These are phyloP conservation scores for Furnarius figulus DNA, from an alignment of 2,113 vertebrate species.

Conservation along the genomic window DNA sequence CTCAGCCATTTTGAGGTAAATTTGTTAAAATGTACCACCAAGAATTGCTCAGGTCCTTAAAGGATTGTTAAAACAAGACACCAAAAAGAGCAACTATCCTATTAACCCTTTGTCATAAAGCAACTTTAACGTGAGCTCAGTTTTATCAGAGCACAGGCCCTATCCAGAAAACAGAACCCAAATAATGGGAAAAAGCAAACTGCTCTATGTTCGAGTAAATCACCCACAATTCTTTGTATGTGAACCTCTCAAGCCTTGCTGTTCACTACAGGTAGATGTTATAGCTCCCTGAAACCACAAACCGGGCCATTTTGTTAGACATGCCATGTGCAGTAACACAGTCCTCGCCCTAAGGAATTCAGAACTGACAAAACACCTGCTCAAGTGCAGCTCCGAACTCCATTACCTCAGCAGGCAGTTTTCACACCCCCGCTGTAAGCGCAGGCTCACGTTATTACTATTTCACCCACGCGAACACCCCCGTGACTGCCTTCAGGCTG, in stretches of 20 bases:
- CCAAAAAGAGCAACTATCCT: background rate
- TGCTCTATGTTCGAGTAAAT: background rate
- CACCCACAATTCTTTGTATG: background rate
- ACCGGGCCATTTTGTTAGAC: background rate
- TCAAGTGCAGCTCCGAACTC: background rate
- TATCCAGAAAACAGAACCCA: background rate
- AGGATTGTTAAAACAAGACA: background rate
- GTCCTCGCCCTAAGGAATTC: background rate
- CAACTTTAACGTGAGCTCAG: background rate
- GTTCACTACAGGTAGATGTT: background rate
- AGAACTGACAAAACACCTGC: too few species aligned
- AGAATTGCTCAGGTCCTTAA: background rate
- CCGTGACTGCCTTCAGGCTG: too few species aligned
- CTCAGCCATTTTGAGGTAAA: background rate
- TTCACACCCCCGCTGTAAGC: background rate
- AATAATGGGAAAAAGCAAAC: rapidly evolving
- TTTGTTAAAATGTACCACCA: background rate
- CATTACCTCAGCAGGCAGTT: background rate
- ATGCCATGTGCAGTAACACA: rapidly evolving
- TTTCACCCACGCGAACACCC: background rate
- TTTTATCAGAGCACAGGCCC: background rate
- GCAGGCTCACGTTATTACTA: rapidly evolving
- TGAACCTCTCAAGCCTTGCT: background rate
- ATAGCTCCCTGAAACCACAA: background rate
- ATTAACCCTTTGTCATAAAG: background rate